These are phyloP conservation scores for Micronycteris hirsuta DNA, from an alignment of 2,113 vertebrate species.

Conservation along the genomic window DNA sequence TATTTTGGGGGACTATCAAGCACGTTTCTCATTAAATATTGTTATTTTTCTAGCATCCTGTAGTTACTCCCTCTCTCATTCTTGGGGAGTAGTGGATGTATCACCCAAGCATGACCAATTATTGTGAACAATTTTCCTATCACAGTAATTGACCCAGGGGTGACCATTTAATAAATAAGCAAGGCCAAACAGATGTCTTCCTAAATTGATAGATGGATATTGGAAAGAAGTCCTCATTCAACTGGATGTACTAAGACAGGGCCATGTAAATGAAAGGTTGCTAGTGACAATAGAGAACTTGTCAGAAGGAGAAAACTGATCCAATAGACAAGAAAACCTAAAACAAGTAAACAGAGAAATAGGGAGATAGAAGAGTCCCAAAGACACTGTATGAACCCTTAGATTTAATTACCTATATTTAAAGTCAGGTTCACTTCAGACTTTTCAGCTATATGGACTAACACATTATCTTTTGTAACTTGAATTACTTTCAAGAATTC, in stretches of 20 bases:
- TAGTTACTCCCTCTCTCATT: not conserved
- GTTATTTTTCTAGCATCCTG: not conserved
- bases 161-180: conserved; percentile 2
- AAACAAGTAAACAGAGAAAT: not conserved
- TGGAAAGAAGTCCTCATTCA: not conserved
- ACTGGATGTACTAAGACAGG: not conserved
- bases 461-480: not conserved
- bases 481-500: not conserved
- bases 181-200: not conserved
- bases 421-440: not conserved
- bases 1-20: not conserved
- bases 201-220: not conserved
- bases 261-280: not conserved
- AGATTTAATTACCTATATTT: not conserved
- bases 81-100: not conserved
- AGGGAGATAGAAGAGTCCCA: not conserved
- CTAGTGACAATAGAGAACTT: not conserved
- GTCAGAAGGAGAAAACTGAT: not conserved
- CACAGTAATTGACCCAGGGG: not conserved
- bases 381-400: not conserved
- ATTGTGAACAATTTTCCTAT: not conserved
- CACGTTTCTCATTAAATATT: not conserved
- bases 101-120: not conserved
- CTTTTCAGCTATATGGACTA: not conserved
- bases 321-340: not conserved